Evolutionary conservation across 2,888 invertebrate species (phyloP).

Genomic region (Dynastes maya): DNA sequence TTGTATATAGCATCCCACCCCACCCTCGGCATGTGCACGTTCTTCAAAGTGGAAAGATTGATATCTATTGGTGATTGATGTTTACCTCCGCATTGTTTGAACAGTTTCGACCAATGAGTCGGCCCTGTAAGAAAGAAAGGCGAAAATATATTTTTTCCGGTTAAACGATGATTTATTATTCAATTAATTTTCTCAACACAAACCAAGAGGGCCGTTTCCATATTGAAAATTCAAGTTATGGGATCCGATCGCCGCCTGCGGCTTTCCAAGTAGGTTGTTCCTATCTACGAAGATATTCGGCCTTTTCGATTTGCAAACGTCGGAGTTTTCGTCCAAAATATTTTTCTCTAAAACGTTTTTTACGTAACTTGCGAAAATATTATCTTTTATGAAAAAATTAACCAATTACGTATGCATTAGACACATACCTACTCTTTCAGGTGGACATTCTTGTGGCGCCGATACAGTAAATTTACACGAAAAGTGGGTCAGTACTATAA

Average conservation of each 20-base stretch:
- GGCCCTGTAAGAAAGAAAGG: slow-evolving; percentile 52
- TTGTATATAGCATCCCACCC: slow-evolving; percentile 74
- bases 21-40: slow-evolving; percentile 70
- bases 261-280: slow-evolving; percentile 55
- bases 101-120: slow-evolving; percentile 56
- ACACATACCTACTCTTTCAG: slow-evolving; percentile 15
- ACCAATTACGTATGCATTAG: not conserved
- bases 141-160: not conserved
- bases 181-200: not conserved
- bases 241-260: not conserved
- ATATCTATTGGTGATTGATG: slow-evolving; percentile 70
- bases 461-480: slow-evolving; percentile 9
- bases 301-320: slow-evolving; percentile 45
- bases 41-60: slow-evolving; percentile 64
- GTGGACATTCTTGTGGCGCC: slow-evolving; percentile 23
- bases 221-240: slow-evolving; percentile 28
- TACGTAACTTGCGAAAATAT: not conserved
- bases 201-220: slow-evolving; percentile 41
- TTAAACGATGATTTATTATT: not conserved
- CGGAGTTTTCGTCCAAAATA: slow-evolving; percentile 31
- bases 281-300: slow-evolving; percentile 57
- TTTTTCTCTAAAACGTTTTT: slow-evolving; percentile 38
- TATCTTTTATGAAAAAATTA: no score
- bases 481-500: slow-evolving; percentile 17
- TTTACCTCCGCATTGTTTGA: slow-evolving; percentile 57